Base-by-base conservation (phyloP, 1,140 invertebrate species). In the Drosophila santomea region DNA sequence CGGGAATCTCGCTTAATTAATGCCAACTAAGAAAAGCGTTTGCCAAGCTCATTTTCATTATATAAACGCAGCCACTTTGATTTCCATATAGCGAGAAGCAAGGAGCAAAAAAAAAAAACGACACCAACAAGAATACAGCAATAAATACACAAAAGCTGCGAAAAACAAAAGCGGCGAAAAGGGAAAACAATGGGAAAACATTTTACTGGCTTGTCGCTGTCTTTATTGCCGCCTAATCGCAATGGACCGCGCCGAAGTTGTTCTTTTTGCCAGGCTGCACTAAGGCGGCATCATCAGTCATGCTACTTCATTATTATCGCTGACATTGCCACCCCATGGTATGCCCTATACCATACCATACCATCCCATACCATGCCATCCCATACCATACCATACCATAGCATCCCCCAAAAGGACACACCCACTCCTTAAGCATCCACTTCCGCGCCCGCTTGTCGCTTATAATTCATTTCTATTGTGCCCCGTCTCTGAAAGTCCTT, bases 391-490 rank as follows among this genome's bases (percentile, higher is more conserved):
- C 39, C 58, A 14, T 11, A 3, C 43, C 12, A 3, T 23, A 45
- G 3, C 43, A 20, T 17, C 43, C 58, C 58, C 51, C 5, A 47
- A n/a, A 35, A 51, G 25, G 44, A 3, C 25, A 4, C 20, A 12
- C 32, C 4, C 56, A 15, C 47, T 38, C 36, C 32, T 10, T 20
- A 35, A 44, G 1, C 38, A 23, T 17, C 41, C 59, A 32, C 55
- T 20, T 25, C 54, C 56, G 51, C 47, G 14, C 55, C 60, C 60
- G 56, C 56, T 58, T 76, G 73, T 76, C 78, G 74, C 74, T 84
- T 91, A 83, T 91, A 90, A 90, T 90, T 90, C 86, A 83, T 90
- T 90, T 82, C 82, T 81, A 88, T 91, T 84, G 88, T 90, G 76
- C 51, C 66, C 64, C 63, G 79, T 63, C 66, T 60, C 64, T 88